Evolutionary conservation across 1,140 invertebrate species (phyloP).

Genomic region (Zaprionus capensis): DNA sequence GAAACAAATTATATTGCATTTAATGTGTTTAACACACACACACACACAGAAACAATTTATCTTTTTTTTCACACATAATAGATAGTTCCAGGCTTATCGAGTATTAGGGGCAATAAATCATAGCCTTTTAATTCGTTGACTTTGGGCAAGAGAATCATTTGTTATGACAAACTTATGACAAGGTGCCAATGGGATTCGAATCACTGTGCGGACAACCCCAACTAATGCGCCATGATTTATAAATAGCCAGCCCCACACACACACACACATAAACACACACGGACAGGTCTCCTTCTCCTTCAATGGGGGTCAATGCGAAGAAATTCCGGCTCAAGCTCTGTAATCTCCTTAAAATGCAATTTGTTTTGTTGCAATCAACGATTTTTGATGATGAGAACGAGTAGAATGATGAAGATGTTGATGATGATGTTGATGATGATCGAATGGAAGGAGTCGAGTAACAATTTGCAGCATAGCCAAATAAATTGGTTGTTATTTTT

Average conservation of each 20-base stretch:
- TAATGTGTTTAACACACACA: neutral
- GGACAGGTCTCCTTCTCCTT: conserved; percentile 3
- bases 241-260: conserved; percentile 45
- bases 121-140: conserved; percentile 14
- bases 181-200: conserved; percentile 44
- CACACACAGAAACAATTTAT: neutral
- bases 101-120: conserved; percentile 3
- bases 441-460: conserved; percentile 76
- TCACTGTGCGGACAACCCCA: conserved; percentile 19
- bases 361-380: conserved; percentile 83
- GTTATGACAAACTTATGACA: conserved; percentile 41
- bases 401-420: conserved; percentile 41
- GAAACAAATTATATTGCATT: too few relatives aligned
- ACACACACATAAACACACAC: conserved; percentile 14
- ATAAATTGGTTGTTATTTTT: conserved; percentile 81
- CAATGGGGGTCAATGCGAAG: conserved; percentile 26
- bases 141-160: conserved; percentile 32
- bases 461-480: conserved; percentile 79
- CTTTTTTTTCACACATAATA: neutral
- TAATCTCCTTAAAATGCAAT: conserved; percentile 82
- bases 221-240: conserved; percentile 75
- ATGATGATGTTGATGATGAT: conserved; percentile 71
- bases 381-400: conserved; percentile 77
- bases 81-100: neutral
- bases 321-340: conserved; percentile 18